Conservation (phyloP, 1,140 invertebrate genomes). For the Orchestia grillus region DNA sequence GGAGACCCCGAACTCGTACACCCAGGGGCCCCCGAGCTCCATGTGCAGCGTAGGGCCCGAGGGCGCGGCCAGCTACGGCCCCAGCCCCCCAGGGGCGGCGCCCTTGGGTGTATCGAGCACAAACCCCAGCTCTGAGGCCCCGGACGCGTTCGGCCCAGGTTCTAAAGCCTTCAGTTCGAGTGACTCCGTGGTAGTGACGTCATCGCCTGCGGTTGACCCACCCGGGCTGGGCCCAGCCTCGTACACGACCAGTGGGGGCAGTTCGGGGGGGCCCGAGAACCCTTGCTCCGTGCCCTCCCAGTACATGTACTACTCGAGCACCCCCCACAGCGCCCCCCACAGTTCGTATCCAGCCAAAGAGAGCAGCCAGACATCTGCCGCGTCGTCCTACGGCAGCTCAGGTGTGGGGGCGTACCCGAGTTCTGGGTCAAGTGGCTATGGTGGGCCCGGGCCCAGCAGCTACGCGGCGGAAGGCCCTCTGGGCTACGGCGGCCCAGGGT, state of each 20-base stretch:
- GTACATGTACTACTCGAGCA: neutral
- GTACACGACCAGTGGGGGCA: neutral
- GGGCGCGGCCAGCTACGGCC: neutral
- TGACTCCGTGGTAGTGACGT: neutral
- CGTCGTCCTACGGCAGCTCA: neutral
- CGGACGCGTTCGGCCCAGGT: neutral
- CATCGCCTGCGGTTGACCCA: neutral
- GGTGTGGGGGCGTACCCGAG: neutral
- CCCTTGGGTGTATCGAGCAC: too few relatives aligned
- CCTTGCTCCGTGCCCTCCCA: neutral
- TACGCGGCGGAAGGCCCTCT: neutral
- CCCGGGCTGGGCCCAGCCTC: neutral
- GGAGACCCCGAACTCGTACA: neutral
- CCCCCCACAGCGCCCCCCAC: neutral
- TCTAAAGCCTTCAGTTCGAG: neutral
- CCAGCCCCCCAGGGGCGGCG: neutral
- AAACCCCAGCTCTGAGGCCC: neutral
- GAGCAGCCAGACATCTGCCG: neutral
- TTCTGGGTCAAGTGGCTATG: neutral
- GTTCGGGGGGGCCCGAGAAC: neutral
- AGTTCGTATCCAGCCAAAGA: neutral
- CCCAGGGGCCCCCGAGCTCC: neutral
- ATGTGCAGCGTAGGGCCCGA: neutral
- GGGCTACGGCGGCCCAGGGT: neutral
- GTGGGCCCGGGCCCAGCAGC: too few relatives aligned